Base-by-base conservation (phyloP, 2,797 vertebrate genomes). In the Mareca penelope region DNA sequence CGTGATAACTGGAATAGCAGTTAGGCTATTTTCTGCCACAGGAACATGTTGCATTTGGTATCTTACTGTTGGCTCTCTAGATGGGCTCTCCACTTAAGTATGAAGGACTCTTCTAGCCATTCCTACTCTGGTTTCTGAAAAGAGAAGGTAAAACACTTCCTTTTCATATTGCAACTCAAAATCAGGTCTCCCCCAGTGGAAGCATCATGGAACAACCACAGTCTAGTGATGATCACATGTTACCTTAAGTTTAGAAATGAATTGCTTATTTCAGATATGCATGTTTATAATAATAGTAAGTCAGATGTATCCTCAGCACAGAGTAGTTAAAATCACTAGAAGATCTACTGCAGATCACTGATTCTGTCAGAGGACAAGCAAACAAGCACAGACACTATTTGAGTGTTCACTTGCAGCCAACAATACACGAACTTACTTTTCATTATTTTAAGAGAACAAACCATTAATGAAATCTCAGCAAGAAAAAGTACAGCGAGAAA, bases 351-450 rank as follows among this genome's bases (percentile, higher is more conserved):
- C 48, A 90, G 88, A 91, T 59, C 55, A 40, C 75, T 55, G 35
- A 65, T 77, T 93, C 78, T 92, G 70, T 86, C 80, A 65, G 73
- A 77, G 78, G 85, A 92, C 67, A 89, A 73, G 48, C 57, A 91
- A 92, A 73, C 44, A 81, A 91, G 77, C 79, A 85, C 39, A 88
- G 59, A 84, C 31, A 33, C 42, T 67, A 70, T 60, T 53, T 22
- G 39, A 91, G 28, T 64, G 67, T 63, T 88, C 73, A 83, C 46
- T 71, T 86, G 83, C 73, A 89, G 73, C 67, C 88, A 86, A 63
- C 33, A 90, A 10, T 29, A 82, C 48, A 44, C 31, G 15, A 95
- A 75, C 19, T 75, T 73, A 78, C 57, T 80, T 69, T 68, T 94
- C 3, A 3, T 71, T 73, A 26, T 40, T 76, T 24, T 52, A 64